Base-by-base conservation (phyloP, 2,888 invertebrate genomes). In the Drosophila nr. perissopoda region DNA sequence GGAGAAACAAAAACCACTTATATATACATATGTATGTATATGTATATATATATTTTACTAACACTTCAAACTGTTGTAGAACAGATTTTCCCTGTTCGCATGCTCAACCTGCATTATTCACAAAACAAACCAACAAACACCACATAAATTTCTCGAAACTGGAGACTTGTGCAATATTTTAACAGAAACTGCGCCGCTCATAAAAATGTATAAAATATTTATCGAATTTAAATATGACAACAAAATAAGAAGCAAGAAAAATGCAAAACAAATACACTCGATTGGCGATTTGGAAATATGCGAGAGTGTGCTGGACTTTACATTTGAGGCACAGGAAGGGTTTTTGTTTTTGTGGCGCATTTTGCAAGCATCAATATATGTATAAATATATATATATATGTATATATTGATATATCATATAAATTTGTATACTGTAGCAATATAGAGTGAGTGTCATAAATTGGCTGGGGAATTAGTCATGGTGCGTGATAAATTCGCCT, bases 401-500 rank as follows among this genome's bases (percentile, higher is more conserved):
- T n/a, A 36, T n/a, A 52, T 68, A 45, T 25, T 21, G 52, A 45
- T 45, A 16, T 56, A 56, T n/a, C 27, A 48, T 53, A 33, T 27
- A 42, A 18, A 33, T 38, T 56, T 49, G 31, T 60, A 36, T 48
- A 51, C 38, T 54, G 45, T 11, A 13, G 40, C n/a, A 68, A 58
- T 81, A 77, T 75, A 79, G 73, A 65, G 70, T 84, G 85, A 65
- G 70, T 84, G 85, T 80, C 87, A 80, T 87, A 89, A 87, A 87
- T 82, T 73, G 31, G 42, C 48, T n/a, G 42, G 66, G 33, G 69
- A 83, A 87, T 87, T 89, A 87, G 88, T 87, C 87, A 87, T 78
- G 86, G 75, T 86, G 84, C 89, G 88, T 87, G 86, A 87, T 89
- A 89, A 87, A 87, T 87, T 82, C 74, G 71, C 82, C 82, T 86